These are phyloP conservation scores for Pristionchus mayeri DNA, from an alignment of 2,888 invertebrate species.

Conservation along the genomic window DNA sequence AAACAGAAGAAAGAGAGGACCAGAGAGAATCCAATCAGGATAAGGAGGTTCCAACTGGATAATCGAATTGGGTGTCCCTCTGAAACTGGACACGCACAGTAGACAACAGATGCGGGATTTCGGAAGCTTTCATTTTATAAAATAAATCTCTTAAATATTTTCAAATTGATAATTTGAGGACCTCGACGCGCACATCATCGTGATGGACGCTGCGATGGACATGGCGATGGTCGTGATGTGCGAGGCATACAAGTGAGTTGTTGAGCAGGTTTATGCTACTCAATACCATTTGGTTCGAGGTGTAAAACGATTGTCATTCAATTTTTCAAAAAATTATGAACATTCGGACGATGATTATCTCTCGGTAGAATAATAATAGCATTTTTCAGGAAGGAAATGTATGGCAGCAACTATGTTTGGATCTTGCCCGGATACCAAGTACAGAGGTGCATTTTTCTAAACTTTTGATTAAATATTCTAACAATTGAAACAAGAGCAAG, in stretches of 20 bases:
- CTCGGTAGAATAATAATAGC: not conserved
- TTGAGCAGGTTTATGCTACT: not conserved
- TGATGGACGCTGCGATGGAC: constrained; percentile 94
- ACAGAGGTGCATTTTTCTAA: constrained; percentile 59
- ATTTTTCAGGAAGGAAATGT: constrained; percentile 80
- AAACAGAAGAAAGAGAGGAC: not conserved
- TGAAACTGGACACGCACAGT: too few species aligned
- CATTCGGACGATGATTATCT: not conserved
- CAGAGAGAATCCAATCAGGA: not conserved
- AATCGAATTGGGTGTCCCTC: too few species aligned
- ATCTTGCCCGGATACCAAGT: constrained; percentile 85
- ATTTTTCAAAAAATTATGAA: not conserved
- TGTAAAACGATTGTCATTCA: too few species aligned
- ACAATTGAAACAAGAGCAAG: not conserved
- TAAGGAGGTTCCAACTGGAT: not conserved
- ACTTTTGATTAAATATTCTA: not conserved
- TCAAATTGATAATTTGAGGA: constrained; percentile 77
- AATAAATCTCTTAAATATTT: too few species aligned
- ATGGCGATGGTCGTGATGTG: constrained; percentile 85
- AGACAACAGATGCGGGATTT: too few species aligned
- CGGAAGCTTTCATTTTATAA: too few species aligned
- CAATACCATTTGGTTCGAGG: not conserved
- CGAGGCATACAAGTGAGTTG: constrained; percentile 45
- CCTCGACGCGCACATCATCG: constrained; percentile 92
- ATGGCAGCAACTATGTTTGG: constrained; percentile 94